These are phyloP conservation scores for Iguana delicatissima DNA, from an alignment of 2,797 vertebrate genomes.

Conservation along the genomic window DNA sequence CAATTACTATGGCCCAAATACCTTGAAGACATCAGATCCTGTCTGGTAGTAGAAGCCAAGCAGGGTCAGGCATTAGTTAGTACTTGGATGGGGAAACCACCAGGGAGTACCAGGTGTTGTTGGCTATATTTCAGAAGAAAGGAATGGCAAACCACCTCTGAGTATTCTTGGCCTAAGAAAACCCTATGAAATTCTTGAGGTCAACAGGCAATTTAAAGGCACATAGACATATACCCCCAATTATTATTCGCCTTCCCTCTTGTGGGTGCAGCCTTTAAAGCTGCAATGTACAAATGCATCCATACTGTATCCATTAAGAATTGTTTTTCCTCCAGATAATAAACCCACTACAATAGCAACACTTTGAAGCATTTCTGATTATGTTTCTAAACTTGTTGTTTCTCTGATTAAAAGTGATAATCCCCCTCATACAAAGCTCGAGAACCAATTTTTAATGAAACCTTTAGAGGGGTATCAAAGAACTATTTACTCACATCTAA, in stretches of 20 bases:
- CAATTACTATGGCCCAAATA: not conserved
- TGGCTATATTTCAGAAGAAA: no score
- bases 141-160: no score
- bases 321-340: slow-evolving; percentile 32
- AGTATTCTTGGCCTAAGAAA: no score
- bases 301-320: slow-evolving; percentile 59
- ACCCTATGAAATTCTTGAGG: no score
- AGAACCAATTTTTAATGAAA: slow-evolving; percentile 94
- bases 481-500: slow-evolving; percentile 95
- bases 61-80: no score
- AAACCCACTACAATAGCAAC: slow-evolving; percentile 65
- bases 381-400: slow-evolving; percentile 79
- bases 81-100: no score
- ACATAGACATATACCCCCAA: not conserved
- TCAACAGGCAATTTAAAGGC: no score
- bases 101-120: no score
- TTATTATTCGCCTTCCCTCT: not conserved
- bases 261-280: not conserved
- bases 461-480: slow-evolving; percentile 98
- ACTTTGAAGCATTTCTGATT: slow-evolving; percentile 83
- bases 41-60: no score
- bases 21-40: no score
- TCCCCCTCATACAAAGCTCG: slow-evolving; percentile 84
- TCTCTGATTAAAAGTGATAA: slow-evolving; percentile 87
- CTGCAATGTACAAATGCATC: not conserved